Base-by-base conservation (phyloP, 2,888 invertebrate species). In the Rhaphigaster nebulosa region DNA sequence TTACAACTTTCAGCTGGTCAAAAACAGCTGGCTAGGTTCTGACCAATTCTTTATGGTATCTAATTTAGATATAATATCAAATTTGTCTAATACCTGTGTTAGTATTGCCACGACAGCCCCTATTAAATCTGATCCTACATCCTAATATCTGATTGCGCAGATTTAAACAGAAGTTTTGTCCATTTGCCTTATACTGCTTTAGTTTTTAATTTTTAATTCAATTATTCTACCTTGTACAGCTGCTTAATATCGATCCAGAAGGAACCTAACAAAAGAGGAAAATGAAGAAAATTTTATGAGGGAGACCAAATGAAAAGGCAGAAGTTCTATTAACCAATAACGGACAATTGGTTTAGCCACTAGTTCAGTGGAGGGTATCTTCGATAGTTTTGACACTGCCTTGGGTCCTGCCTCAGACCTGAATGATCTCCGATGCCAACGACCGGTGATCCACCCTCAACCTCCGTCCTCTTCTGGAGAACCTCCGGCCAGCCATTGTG, bases 371-470 rank as follows among this genome's bases (percentile, higher is more conserved):
- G 29, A 29, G 29, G 29, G 65, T 29, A 65, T 65, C 65, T 29
- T 29, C 0, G 29, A 65, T 65, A 18, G 1, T 29, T 65, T 18
- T 65, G 41, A 26, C 80, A 41, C 13, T 65, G 41, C 41, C 41
- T 23, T 38, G 41, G 41, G 41, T 41, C 41, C 80, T 80, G 80
- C 41, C 80, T 26, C 5, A n/a, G 80, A 45, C 41, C 26, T 80
- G 23, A 80, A 80, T 80, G 80, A 45, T 80, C 41, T 26, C 45
- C 76, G 38, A 29, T 29, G 80, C 41, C 80, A 80, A 80, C 41
- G 80, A 80, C 80, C 80, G 80, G 80, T 80, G 80, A 41, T 80
- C 41, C 80, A 80, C 80, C 80, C 80, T 38, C 41, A n/a, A 45
- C 80, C 80, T 80, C 26, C 80, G 80, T 41, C 80, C 38, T 80